Conservation (phyloP, 1,140 invertebrate species). For the Artemia franciscana region DNA sequence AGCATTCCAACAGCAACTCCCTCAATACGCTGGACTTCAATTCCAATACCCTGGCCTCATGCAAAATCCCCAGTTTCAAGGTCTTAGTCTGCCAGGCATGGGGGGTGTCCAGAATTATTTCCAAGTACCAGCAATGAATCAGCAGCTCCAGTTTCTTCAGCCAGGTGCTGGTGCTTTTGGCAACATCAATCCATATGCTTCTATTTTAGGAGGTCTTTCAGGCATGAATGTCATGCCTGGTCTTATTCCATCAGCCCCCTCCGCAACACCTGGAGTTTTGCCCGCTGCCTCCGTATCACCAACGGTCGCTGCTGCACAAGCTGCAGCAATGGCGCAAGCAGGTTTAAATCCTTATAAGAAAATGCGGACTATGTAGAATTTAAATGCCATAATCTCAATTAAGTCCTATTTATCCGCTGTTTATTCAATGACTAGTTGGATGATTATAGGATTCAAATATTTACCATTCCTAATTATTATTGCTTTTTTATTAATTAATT, state of each 20-base stretch:
- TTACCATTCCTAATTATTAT: too few species aligned
- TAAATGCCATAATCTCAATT: too few species aligned
- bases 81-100: neutral
- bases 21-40: neutral
- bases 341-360: neutral
- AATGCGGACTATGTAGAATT: neutral
- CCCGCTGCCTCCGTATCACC: neutral
- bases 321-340: neutral
- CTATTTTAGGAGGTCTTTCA: neutral
- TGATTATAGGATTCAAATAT: too few species aligned
- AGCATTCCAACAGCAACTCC: neutral
- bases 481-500: too few species aligned
- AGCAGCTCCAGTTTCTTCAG: neutral
- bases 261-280: neutral
- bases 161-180: neutral
- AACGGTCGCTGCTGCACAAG: neutral
- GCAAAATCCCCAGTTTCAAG: neutral
- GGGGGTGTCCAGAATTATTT: neutral
- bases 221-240: neutral
- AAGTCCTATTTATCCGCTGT: too few species aligned
- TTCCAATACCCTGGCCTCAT: neutral
- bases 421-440: too few species aligned
- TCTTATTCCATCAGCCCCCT: neutral
- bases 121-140: neutral
- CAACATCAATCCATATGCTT: neutral